Conservation (phyloP, 2,113 vertebrate species). For the Onychostoma macrolepis region DNA sequence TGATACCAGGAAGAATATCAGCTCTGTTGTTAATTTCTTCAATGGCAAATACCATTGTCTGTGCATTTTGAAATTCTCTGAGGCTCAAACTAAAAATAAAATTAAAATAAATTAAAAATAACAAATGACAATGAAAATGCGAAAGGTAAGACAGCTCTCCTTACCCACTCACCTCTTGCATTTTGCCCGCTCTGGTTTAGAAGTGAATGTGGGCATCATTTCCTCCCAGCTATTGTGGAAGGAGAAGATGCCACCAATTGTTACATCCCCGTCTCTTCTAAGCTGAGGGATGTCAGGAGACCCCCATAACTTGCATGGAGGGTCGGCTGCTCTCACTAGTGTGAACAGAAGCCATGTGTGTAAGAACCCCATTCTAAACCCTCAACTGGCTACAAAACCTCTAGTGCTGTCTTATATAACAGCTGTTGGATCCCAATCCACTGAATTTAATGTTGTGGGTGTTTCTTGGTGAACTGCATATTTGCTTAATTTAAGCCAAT, state of each 20-base stretch:
- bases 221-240: constrained; percentile 63
- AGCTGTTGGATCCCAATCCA: constrained; percentile 5
- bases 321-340: constrained; percentile 45
- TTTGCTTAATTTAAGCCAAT: constrained; percentile 2
- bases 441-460: constrained; percentile 11
- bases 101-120: neutral
- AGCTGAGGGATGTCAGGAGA: constrained; percentile 52
- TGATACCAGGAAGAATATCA: constrained; percentile 61
- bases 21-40: constrained; percentile 66
- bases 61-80: constrained; percentile 64
- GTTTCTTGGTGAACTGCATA: neutral
- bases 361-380: constrained; percentile 47
- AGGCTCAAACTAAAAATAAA: constrained; percentile 57
- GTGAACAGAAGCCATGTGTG: constrained; percentile 54
- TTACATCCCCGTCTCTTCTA: constrained; percentile 59
- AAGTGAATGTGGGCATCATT: constrained; percentile 49
- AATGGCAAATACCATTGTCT: constrained; percentile 67
- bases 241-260: constrained; percentile 64
- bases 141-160: neutral
- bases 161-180: constrained; percentile 59
- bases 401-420: constrained; percentile 44
- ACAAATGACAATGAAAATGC: neutral
- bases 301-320: constrained; percentile 54
- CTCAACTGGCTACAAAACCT: neutral
- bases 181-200: constrained; percentile 49